Base-by-base conservation (phyloP, 2,797 vertebrate genomes). In the Myoxocephalus aenaeus region DNA sequence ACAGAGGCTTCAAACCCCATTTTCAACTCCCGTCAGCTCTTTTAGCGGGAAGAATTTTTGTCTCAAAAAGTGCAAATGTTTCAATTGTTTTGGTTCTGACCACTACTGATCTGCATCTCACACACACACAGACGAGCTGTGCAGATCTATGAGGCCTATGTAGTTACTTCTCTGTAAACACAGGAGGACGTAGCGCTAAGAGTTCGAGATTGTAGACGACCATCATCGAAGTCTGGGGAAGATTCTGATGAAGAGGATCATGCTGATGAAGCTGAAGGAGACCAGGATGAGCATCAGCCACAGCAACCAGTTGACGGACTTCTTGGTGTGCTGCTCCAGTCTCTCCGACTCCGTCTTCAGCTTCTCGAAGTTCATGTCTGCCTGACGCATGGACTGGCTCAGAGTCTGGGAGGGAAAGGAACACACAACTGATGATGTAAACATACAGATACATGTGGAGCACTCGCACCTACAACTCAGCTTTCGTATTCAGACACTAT, bases 201-300 rank as follows among this genome's bases (percentile, higher is more conserved):
- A 84, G 81, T 90, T 87, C 77, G 53, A 57, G 66, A 14, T 20
- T 10, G 51, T 9, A 7, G 17, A 25, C 65, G 0, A 22, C 67
- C 77, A 90, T 98, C 96, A 98, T 92, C 97, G 95, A 53, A 99
- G 96, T 77, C 96, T 93, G 58, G 98, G 98, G 87, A 99, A 97
- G 77, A 99, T 95, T 70, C 98, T 94, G 77, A 99, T 99, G 80
- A 99, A 99, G 69, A 99, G 96, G 89, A 99, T 99, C 97, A 98
- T 98, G 84, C 97, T 97, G 89, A 99, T 99, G 85, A 99, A 99
- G 75, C 95, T 96, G 86, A 98, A 98, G 70, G 97, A 99, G 70
- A 99, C 98, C 0, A 98, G 82, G 61, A 99, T 95, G 12, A 99
- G 93, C 97, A 99, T 97, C 40, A 98, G 93, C 98, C 98, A 99